Conservation (phyloP, 37 sponge, comb jelly and placozoan genomes). For the Beroe forskalii region DNA sequence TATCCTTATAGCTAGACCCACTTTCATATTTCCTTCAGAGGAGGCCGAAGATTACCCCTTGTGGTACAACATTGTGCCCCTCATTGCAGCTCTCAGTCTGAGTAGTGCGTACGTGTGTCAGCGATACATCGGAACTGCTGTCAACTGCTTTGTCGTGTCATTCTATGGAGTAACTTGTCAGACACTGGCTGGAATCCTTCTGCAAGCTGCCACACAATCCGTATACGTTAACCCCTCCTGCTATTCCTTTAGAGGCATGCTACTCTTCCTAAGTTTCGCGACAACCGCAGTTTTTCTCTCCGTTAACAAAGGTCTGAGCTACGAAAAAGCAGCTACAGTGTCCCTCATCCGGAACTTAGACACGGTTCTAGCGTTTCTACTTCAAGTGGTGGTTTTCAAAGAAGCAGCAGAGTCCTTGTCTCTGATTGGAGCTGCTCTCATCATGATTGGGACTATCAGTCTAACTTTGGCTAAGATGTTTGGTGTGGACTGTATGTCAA, state of each 20-base stretch:
- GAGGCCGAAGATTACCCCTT: background rate
- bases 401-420: constrained; percentile 1
- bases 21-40: background rate
- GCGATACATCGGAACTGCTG: background rate
- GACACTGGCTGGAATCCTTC: background rate
- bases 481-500: background rate
- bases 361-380: constrained; percentile 8
- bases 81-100: background rate
- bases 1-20: constrained; percentile 2
- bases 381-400: background rate
- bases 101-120: background rate
- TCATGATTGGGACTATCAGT: constrained; percentile 16
- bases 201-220: background rate
- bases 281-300: background rate
- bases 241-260: background rate
- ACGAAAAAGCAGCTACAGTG: background rate
- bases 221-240: background rate
- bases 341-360: constrained; percentile 57
- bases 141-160: background rate
- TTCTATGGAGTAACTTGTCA: background rate
- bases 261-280: background rate
- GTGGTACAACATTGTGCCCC: constrained; percentile 2
- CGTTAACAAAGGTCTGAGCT: constrained; percentile 4
- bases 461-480: constrained; percentile 7
- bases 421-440: constrained; percentile 18